Evolutionary conservation across 2,797 vertebrate species (phyloP).

Genomic region (Alectoris magna): DNA sequence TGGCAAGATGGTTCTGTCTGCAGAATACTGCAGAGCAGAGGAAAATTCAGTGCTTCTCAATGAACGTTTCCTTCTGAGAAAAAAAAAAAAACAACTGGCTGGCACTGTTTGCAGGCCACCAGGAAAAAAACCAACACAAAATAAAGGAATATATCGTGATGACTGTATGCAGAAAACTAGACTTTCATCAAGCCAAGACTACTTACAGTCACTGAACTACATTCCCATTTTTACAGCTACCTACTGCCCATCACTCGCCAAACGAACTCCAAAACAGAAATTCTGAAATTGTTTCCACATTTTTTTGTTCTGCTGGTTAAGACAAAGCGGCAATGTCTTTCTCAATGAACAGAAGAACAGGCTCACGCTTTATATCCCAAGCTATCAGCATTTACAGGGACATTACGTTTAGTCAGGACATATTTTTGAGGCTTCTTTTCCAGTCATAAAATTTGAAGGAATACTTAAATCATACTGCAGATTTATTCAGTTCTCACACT

Average conservation of each 20-base stretch:
- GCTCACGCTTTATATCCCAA: neutral
- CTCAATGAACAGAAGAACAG: neutral
- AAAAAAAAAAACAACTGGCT: neutral
- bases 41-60: neutral
- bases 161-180: neutral
- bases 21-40: neutral
- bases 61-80: neutral
- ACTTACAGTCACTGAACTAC: neutral
- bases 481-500: neutral
- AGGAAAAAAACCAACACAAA: neutral
- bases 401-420: neutral
- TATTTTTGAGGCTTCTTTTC: slow-evolving; percentile 18
- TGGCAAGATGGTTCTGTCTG: neutral
- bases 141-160: neutral
- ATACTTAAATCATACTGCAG: neutral
- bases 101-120: neutral
- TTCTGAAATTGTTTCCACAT: neutral
- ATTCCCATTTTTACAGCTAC: neutral
- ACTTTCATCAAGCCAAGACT: neutral
- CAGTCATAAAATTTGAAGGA: slow-evolving; percentile 9
- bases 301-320: neutral
- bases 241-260: neutral
- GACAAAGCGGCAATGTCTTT: neutral
- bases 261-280: neutral
- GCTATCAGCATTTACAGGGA: neutral